Percentiles rank a stretch among this genome's conserved stretches.
phyloP scores from a whole-genome alignment of 1,140 invertebrate species.

The Ceratina australensis region DNA sequence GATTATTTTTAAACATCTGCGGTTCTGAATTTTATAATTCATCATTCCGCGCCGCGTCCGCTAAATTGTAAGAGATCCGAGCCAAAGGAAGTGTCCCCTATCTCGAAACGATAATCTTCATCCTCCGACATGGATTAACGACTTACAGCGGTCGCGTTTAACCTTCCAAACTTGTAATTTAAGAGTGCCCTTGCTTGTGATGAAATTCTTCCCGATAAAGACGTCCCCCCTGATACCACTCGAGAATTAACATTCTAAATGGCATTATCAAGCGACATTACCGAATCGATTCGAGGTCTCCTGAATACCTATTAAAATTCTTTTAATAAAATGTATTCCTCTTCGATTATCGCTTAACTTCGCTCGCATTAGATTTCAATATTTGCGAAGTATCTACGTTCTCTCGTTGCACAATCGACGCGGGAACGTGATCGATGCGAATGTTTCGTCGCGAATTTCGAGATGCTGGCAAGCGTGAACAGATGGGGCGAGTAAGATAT shows the following conservation, averaged over 20 bases:
- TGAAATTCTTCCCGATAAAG: background rate
- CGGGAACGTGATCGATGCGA: conserved; percentile 36
- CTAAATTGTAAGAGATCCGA: background rate
- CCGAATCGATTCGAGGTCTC: background rate
- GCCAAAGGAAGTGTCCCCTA: background rate
- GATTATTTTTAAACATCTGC: too few species aligned
- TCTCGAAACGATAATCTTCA: background rate
- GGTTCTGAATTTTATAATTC: background rate
- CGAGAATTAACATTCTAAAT: background rate
- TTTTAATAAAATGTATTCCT: too few species aligned
- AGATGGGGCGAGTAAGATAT: background rate
- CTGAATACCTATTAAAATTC: too few species aligned
- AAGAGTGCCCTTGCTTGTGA: background rate
- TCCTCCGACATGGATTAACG: conserved; percentile 8
- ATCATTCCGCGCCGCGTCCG: background rate
- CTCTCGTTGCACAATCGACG: conserved; percentile 33
- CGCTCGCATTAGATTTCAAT: too few species aligned
- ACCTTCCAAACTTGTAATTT: conserved; percentile 9
- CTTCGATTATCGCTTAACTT: too few species aligned
- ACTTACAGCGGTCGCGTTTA: conserved; percentile 14
- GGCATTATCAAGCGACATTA: conserved; percentile 15
- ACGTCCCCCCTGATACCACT: background rate
- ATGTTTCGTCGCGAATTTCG: conserved; percentile 12
- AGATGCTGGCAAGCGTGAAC: conserved; percentile 15
- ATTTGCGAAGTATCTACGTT: too few species aligned